These are phyloP conservation scores for Antrozous pallidus DNA, from an alignment of 2,797 vertebrate species.

Conservation along the genomic window DNA sequence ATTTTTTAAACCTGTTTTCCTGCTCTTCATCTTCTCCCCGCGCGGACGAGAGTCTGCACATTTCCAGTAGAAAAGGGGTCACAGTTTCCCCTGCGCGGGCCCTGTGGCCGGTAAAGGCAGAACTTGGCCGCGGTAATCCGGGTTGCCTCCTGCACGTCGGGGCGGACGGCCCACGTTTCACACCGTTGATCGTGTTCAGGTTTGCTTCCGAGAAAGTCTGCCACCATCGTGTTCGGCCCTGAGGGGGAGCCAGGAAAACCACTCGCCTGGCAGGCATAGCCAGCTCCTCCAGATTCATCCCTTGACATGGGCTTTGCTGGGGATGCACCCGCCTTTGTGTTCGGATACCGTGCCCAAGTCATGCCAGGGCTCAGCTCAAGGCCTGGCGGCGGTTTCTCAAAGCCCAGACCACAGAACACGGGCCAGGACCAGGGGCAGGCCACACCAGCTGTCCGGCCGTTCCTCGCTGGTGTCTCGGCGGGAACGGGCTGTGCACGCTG, in stretches of 20 bases:
- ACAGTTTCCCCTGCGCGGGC: neutral
- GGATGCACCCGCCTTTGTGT: neutral
- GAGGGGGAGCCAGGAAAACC: neutral
- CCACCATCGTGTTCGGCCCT: neutral
- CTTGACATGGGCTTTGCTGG: neutral
- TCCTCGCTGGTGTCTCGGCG: neutral
- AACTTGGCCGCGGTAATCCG: neutral
- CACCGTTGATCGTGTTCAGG: neutral
- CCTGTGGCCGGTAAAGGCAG: neutral
- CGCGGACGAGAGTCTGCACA: neutral
- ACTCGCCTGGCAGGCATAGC: neutral
- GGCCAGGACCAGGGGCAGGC: neutral
- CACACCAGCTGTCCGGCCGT: neutral
- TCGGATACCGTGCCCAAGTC: neutral
- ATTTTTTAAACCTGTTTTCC: neutral
- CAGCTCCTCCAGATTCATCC: neutral
- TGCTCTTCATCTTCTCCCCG: neutral
- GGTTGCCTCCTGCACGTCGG: neutral
- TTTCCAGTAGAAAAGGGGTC: neutral
- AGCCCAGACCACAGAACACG: neutral
- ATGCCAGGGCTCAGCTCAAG: neutral
- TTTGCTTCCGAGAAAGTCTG: neutral
- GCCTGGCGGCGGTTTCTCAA: neutral
- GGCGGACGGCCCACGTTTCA: neutral
- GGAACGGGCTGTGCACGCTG: neutral